Conservation (phyloP, 1,140 invertebrate species). For the Cotesia chilonis region DNA sequence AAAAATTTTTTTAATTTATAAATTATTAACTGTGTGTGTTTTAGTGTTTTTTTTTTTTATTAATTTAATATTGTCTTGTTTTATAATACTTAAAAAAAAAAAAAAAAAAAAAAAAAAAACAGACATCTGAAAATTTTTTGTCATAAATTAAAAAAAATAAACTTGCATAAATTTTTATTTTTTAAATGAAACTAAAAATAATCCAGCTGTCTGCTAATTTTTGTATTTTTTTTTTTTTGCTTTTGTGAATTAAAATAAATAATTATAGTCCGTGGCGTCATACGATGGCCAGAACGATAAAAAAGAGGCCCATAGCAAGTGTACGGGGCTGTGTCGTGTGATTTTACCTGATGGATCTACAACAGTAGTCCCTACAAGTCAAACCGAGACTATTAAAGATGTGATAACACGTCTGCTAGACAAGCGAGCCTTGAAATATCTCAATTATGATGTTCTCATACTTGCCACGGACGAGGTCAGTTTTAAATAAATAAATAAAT, state of each 20-base stretch:
- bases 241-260: slow-evolving; percentile 18
- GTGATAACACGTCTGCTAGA: slow-evolving; percentile 84
- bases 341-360: slow-evolving; percentile 90
- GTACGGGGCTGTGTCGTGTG: slow-evolving; percentile 79
- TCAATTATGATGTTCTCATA: slow-evolving; percentile 79
- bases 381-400: slow-evolving; percentile 77
- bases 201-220: too few species aligned
- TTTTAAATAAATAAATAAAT: slow-evolving; percentile 42
- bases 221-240: background rate
- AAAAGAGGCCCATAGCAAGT: slow-evolving; percentile 62
- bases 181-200: too few species aligned
- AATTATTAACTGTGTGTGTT: slow-evolving; percentile 12
- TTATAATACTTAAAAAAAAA: too few species aligned
- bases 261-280: slow-evolving; percentile 65
- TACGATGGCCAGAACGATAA: slow-evolving; percentile 64
- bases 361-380: slow-evolving; percentile 83
- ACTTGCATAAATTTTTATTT: too few species aligned
- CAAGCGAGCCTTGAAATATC: slow-evolving; percentile 80
- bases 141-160: too few species aligned
- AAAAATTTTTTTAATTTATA: background rate
- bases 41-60: slow-evolving; percentile 13
- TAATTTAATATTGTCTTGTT: slow-evolving; percentile 2
- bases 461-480: slow-evolving; percentile 65
- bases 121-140: too few species aligned
- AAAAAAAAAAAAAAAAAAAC: too few species aligned